Base-by-base conservation (phyloP, 2,888 invertebrate species). In the Eilema sororculum region DNA sequence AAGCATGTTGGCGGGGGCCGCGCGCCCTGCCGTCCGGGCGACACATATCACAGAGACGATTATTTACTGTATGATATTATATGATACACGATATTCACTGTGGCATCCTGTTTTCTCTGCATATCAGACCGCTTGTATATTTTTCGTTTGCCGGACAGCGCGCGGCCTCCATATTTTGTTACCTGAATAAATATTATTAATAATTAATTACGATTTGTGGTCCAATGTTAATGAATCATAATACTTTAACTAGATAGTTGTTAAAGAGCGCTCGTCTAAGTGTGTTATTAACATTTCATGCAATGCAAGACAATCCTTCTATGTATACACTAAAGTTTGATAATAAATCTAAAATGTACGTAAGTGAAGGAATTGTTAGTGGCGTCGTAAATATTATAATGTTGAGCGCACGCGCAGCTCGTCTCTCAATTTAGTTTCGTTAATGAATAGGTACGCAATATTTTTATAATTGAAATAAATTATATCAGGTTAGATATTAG, bases 221-320 rank as follows among this genome's bases (percentile, higher is more conserved):
- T 95, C 95, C 95, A 95, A 95, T 95, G 93, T 94, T 95, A 91
- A 93, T 90, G 93, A 93, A 94, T 93, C 94, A 93, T 93, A 90
- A 93, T 93, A 93, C 89, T 92, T 90, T 90, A 92, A 90, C 90
- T 94, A 94, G 91, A 92, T 95, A 95, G 93, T 86, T 87, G 86
- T 89, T 89, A 93, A 87, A 84, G 82, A 89, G 88, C 86, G 88
- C 83, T 90, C 87, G 87, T 82, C 80, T 89, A 87, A 90, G 81
- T 83, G 82, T 91, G 74, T 67, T 67, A 69, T 80, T 72, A 74
- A 78, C 76, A 71, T 72, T 78, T 76, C 77, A 79, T 84, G 80
- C 86, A 82, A 85, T 80, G 83, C 85, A 84, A 83, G 79, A 85
- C 83, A 83, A 79, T 82, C 79, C 84, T 81, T 83, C 71, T 79